A percentile compares a stretch with the other conserved stretches of the same genome.
phyloP scores from a whole-genome alignment of 2,113 vertebrate species.

The Eublepharis macularius region DNA sequence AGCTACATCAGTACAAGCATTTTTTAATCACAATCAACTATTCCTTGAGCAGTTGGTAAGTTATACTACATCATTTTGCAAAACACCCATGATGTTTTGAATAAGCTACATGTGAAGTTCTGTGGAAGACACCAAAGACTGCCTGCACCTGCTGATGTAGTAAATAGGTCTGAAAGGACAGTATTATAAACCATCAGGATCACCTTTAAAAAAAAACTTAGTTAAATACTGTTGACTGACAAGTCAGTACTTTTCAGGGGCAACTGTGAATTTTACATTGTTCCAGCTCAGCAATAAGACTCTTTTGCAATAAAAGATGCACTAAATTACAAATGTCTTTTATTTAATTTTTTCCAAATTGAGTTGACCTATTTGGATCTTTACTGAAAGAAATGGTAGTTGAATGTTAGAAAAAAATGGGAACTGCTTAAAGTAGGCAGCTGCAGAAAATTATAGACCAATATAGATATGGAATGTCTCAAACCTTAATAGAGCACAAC shows the following conservation, averaged over 20 bases:
- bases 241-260: not conserved
- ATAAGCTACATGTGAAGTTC: no score
- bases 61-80: no score
- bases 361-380: slow-evolving; percentile 79
- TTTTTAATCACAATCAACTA: no score
- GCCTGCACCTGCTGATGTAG: not conserved
- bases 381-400: slow-evolving; percentile 68
- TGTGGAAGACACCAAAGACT: no score
- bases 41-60: no score
- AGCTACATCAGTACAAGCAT: no score
- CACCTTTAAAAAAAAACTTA: not conserved
- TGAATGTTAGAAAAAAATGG: slow-evolving; percentile 52
- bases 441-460: slow-evolving; percentile 51
- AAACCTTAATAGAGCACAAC: slow-evolving; percentile 70
- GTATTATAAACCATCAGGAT: not conserved
- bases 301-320: slow-evolving; percentile 1
- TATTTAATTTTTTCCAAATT: slow-evolving; percentile 81
- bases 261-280: not conserved
- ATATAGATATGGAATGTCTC: slow-evolving; percentile 66
- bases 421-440: slow-evolving; percentile 47
- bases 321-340: slow-evolving; percentile 84
- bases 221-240: not conserved
- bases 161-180: not conserved
- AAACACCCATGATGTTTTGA: no score
- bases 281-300: slow-evolving; percentile 1